These are phyloP conservation scores for Spea bombifrons DNA, from an alignment of 2,113 vertebrate genomes.

Conservation along the genomic window DNA sequence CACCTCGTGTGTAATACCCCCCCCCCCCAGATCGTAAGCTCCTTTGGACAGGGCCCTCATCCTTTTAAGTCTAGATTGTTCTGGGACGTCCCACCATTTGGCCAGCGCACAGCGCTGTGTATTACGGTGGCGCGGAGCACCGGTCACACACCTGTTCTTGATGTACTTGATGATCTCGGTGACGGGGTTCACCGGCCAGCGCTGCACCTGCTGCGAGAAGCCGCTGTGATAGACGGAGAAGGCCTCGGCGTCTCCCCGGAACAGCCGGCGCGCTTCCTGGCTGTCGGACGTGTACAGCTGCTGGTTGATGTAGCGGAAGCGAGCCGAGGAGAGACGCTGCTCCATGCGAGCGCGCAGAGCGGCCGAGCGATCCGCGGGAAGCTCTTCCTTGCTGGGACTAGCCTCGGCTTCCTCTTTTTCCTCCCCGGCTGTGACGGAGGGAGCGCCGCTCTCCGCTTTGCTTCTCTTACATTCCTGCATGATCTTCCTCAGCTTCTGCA, in stretches of 20 bases:
- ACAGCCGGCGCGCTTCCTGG: constrained; percentile 72
- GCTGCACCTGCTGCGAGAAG: constrained; percentile 78
- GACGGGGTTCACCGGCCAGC: constrained; percentile 84
- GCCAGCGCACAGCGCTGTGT: not conserved
- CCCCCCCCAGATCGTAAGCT: no score
- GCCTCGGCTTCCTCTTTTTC: not conserved
- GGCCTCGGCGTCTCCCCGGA: constrained; percentile 75
- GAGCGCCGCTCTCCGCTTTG: not conserved
- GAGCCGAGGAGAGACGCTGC: constrained; percentile 74
- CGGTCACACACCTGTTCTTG: constrained; percentile 67
- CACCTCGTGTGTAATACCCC: no score
- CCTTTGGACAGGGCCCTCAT: no score
- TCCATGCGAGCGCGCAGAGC: constrained; percentile 76
- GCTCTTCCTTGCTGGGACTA: not conserved
- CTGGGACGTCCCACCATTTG: not conserved
- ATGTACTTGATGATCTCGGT: constrained; percentile 76
- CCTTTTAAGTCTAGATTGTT: not conserved
- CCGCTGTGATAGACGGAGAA: constrained; percentile 83
- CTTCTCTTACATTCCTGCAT: not conserved
- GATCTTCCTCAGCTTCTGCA: constrained; percentile 22
- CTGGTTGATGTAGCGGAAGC: constrained; percentile 89
- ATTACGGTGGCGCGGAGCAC: not conserved
- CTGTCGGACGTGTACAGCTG: constrained; percentile 79
- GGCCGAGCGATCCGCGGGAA: constrained; percentile 54
- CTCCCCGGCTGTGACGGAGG: no score